A percentile compares a stretch with the other conserved stretches of the same genome.
phyloP scores from a whole-genome alignment of 2,113 vertebrate genomes.

The Limanda limanda region DNA sequence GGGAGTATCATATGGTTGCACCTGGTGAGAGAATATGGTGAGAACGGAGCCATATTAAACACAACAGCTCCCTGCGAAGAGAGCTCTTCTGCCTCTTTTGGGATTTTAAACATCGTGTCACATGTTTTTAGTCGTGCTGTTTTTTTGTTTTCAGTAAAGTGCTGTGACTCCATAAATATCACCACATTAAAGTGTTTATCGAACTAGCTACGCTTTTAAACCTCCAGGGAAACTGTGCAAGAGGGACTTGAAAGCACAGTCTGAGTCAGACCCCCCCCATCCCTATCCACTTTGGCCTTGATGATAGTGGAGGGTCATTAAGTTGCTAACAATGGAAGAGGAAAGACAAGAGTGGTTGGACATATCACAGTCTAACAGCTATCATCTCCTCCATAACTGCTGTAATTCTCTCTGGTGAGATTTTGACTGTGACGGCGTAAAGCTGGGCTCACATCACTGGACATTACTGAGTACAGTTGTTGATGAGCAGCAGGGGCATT shows the following conservation, averaged over 20 bases:
- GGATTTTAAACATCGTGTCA: constrained; percentile 35
- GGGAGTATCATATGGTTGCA: constrained; percentile 79
- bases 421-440: constrained; percentile 45
- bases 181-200: constrained; percentile 19
- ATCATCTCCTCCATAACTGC: constrained; percentile 34
- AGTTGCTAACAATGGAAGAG: constrained; percentile 52
- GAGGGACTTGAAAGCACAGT: constrained; percentile 29
- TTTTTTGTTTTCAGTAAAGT: constrained; percentile 7
- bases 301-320: constrained; percentile 58
- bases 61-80: constrained; percentile 49
- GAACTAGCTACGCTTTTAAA: constrained; percentile 22
- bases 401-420: constrained; percentile 41
- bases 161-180: neutral
- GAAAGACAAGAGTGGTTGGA: constrained; percentile 44
- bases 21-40: constrained; percentile 72
- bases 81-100: constrained; percentile 33
- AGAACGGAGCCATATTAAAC: constrained; percentile 65
- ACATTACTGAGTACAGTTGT: constrained; percentile 15
- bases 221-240: constrained; percentile 14
- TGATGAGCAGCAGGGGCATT: constrained; percentile 13
- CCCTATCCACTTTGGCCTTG: constrained; percentile 48
- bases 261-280: constrained; percentile 36
- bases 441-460: constrained; percentile 14
- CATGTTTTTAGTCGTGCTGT: constrained; percentile 31
- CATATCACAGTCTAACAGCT: constrained; percentile 37